phyloP scores from a whole-genome alignment of 2,888 invertebrate genomes.

The Eupithecia tripunctaria region DNA sequence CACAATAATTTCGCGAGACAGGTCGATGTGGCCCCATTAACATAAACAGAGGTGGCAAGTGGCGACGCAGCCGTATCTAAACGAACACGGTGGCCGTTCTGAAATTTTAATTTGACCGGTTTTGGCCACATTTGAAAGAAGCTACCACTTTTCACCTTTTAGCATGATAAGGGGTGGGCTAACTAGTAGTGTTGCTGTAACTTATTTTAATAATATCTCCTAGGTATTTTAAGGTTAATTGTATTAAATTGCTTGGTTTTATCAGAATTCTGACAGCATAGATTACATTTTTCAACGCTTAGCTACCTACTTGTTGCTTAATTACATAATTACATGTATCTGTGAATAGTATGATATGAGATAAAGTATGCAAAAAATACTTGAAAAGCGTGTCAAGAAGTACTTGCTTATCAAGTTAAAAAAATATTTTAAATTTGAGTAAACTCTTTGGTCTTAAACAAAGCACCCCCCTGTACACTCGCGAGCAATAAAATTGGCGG shows the following conservation, averaged over 20 bases:
- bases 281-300: not conserved
- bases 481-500: constrained; percentile 28
- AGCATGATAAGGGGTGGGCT: constrained; percentile 4
- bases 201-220: not conserved
- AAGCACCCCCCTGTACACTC: constrained; percentile 20
- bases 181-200: constrained; percentile 1
- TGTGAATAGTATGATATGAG: not conserved
- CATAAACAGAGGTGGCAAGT: constrained; percentile 16
- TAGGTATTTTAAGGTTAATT: not conserved
- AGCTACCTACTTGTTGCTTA: not conserved
- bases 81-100: constrained; percentile 32
- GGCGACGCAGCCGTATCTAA: constrained; percentile 24
- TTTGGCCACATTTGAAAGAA: constrained; percentile 19
- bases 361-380: not conserved
- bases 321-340: not conserved
- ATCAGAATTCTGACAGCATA: not conserved
- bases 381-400: not conserved
- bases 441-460: constrained; percentile 6
- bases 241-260: not conserved
- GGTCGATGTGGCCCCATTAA: not conserved
- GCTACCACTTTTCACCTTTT: constrained; percentile 24
- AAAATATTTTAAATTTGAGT: not conserved
- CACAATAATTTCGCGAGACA: constrained; percentile 1
- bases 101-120: constrained; percentile 40
- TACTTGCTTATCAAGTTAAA: no score